Base-by-base conservation (phyloP, 53 echinoderm and acorn worm species). In the Apostichopus leukothele region DNA sequence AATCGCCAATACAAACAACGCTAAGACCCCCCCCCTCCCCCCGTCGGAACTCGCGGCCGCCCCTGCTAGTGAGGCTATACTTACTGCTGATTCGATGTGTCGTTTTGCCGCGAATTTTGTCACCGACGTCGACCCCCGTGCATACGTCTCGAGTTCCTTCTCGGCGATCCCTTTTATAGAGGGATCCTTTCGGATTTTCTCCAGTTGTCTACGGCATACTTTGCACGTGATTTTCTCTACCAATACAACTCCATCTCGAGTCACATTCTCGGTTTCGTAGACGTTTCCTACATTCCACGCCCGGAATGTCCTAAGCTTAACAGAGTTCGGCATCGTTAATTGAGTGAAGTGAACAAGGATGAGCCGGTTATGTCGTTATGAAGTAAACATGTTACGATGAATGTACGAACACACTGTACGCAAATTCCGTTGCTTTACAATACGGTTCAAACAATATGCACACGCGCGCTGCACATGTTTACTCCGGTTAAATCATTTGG, bases 21-120 rank as follows among this genome's bases (percentile, higher is more conserved):
- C n/a, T n/a, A n/a, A n/a, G n/a, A n/a, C n/a, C n/a, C n/a, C n/a
- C n/a, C n/a, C n/a, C n/a, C n/a, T n/a, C n/a, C n/a, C n/a, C n/a
- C n/a, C n/a, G n/a, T n/a, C n/a, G n/a, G n/a, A n/a, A n/a, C n/a
- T n/a, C n/a, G n/a, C n/a, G n/a, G n/a, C n/a, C n/a, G n/a, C n/a
- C n/a, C n/a, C n/a, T n/a, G n/a, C n/a, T n/a, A n/a, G n/a, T n/a
- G n/a, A n/a, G n/a, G n/a, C n/a, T n/a, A n/a, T n/a, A 76, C 76
- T 76, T 76, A 76, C 76, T 5, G 76, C 27, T 9, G 76, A 76
- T 76, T 76, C 76, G 10, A 76, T 76, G 76, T 76, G 76, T 39
- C 27, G 21, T 76, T 76, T 76, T 10, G 21, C 76, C 12, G 76
- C 23, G 25, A 22, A 76, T 23, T 76, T 76, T 19, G 76, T 76